Evolutionary conservation across 2,113 vertebrate genomes (phyloP).

Genomic region (Salminus brasiliensis): DNA sequence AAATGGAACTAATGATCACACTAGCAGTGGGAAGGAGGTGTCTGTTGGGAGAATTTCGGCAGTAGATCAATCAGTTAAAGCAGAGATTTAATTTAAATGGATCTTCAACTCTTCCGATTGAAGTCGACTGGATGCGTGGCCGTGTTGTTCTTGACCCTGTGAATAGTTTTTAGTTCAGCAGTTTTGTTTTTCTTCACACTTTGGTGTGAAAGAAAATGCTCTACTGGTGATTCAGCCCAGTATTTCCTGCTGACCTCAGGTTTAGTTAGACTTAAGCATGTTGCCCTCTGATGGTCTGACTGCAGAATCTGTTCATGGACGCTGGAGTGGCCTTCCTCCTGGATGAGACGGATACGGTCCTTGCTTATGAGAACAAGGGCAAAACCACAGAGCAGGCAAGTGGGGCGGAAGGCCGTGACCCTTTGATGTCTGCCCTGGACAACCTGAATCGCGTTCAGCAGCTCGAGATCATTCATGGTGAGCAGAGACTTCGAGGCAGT

Average conservation of each 20-base stretch:
- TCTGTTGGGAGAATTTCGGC: no score
- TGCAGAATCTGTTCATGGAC: conserved; percentile 81
- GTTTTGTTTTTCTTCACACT: not conserved
- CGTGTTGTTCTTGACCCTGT: not conserved
- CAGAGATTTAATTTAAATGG: not conserved
- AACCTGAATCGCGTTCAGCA: conserved; percentile 93
- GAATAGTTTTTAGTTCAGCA: not conserved
- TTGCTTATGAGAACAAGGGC: conserved; percentile 94
- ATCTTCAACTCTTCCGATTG: not conserved
- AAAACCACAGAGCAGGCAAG: conserved; percentile 77
- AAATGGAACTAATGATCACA: no score
- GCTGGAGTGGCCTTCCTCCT: conserved; percentile 86
- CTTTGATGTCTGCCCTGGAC: conserved; percentile 92
- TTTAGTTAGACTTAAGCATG: not conserved
- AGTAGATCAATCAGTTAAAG: not conserved
- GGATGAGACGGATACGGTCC: conserved; percentile 92
- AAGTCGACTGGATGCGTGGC: not conserved
- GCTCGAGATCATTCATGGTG: conserved; percentile 95
- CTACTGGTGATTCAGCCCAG: not conserved
- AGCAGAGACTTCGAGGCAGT: conserved; percentile 15
- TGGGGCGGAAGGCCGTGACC: conserved; percentile 78
- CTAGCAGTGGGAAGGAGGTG: no score
- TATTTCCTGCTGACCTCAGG: not conserved
- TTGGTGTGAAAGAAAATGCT: not conserved
- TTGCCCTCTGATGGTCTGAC: not conserved